A percentile compares a stretch with the other conserved stretches of the same genome.
Conservation (phyloP, 2,113 vertebrate species). For the Nesogale talazaci region DNA sequence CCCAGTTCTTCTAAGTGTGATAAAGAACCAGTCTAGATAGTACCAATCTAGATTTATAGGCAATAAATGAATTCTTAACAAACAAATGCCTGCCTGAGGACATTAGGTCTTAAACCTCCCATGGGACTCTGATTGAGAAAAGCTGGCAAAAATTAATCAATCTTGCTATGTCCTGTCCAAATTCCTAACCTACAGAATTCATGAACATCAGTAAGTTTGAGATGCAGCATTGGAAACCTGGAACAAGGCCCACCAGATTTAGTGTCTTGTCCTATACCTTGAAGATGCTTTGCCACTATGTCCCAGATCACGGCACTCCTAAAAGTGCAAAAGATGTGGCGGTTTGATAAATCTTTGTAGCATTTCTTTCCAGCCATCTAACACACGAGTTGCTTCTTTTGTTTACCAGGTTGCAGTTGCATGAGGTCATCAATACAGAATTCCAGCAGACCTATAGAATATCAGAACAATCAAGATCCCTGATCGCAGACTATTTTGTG, state of each 20-base stretch:
- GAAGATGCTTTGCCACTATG: not conserved
- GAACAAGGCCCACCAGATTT: not conserved
- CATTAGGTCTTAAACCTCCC: not conserved
- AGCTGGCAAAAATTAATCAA: not conserved
- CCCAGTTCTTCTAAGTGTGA: not conserved
- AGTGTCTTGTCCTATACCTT: constrained; percentile 7
- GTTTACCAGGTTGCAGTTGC: not conserved
- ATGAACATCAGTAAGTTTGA: not conserved
- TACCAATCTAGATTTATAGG: constrained; percentile 12
- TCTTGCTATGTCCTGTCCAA: not conserved
- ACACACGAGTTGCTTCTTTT: not conserved
- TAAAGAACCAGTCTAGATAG: not conserved
- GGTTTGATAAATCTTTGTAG: not conserved
- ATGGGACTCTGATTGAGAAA: constrained; percentile 9
- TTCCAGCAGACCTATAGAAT: constrained; percentile 5
- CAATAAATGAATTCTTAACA: constrained; percentile 26
- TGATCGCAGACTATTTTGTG: constrained; percentile 40
- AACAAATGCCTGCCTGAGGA: not conserved
- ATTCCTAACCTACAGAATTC: not conserved
- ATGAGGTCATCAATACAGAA: not conserved
- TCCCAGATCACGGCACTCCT: not conserved
- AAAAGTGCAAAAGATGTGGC: not conserved
- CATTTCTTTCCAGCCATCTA: not conserved
- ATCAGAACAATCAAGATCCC: constrained; percentile 43
- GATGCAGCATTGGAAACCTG: not conserved